A percentile compares a stretch with the other conserved stretches of the same genome.
Conservation (phyloP, 2,797 vertebrate species). For the Linurgus olivaceus region DNA sequence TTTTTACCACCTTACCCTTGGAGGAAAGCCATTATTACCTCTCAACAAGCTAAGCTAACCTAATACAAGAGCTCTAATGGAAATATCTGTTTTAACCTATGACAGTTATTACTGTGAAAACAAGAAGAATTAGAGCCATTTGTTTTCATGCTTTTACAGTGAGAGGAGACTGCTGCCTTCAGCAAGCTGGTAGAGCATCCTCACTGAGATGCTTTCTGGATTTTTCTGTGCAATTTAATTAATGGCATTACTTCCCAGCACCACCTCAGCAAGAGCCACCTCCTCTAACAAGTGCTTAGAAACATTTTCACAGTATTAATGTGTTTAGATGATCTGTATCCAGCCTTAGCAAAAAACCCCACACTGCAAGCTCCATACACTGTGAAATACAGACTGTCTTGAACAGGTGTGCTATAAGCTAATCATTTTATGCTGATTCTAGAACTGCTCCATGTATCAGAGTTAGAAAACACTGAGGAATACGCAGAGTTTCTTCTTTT, state of each 20-base stretch:
- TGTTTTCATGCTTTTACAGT: neutral
- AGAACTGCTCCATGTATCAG: fast-evolving
- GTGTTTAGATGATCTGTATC: neutral
- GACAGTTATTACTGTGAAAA: constrained; percentile 38
- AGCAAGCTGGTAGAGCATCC: neutral
- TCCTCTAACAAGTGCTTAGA: neutral
- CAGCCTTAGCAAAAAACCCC: neutral
- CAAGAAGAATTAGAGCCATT: constrained; percentile 16
- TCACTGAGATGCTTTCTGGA: neutral
- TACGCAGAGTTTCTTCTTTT: neutral
- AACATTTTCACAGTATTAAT: neutral
- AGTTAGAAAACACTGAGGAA: neutral
- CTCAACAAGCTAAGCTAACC: neutral
- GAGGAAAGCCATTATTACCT: neutral
- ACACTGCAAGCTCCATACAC: neutral
- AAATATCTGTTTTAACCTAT: constrained; percentile 20
- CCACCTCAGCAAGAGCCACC: neutral
- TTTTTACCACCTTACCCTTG: neutral
- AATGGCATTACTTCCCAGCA: neutral
- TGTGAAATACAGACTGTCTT: neutral
- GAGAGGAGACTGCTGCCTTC: neutral
- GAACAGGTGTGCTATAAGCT: neutral
- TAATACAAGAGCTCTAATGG: constrained; percentile 1
- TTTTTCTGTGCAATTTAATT: neutral
- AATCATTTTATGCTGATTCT: neutral